These are phyloP conservation scores for Momotus momota DNA, from an alignment of 2,797 vertebrate genomes.

Conservation along the genomic window DNA sequence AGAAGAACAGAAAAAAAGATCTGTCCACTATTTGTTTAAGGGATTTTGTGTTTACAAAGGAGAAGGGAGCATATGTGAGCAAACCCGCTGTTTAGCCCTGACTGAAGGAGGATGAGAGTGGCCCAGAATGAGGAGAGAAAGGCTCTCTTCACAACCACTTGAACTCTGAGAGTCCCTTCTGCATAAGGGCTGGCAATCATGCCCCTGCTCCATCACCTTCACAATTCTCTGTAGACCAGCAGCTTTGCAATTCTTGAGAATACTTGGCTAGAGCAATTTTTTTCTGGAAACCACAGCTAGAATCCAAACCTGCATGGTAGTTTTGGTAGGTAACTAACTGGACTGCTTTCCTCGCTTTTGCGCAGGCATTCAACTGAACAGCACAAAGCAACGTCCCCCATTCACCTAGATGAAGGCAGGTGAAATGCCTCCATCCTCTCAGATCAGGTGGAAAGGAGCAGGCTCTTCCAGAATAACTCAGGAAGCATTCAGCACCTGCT, in stretches of 20 bases:
- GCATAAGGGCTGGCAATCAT: neutral
- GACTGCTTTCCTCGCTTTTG: neutral
- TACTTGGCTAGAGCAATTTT: neutral
- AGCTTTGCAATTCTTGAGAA: neutral
- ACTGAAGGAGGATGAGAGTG: neutral
- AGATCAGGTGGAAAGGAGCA: neutral
- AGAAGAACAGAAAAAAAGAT: slow-evolving; percentile 31
- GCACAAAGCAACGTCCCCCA: neutral
- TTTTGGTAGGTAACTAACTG: neutral
- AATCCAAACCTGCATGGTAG: neutral
- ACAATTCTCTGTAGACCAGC: neutral
- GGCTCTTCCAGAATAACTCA: neutral
- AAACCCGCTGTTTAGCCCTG: slow-evolving; percentile 35
- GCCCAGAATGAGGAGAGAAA: neutral
- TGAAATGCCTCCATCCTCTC: neutral
- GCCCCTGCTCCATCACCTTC: neutral
- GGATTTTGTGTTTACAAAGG: slow-evolving; percentile 63
- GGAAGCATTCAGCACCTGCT: slow-evolving; percentile 25
- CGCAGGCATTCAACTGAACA: neutral
- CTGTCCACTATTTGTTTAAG: slow-evolving; percentile 60
- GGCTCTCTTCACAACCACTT: neutral
- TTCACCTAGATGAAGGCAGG: neutral
- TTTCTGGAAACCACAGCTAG: neutral
- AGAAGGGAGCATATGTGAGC: slow-evolving; percentile 32
- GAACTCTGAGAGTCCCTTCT: neutral